Conservation (phyloP, 1,140 invertebrate species). For the Anastatus disparis region DNA sequence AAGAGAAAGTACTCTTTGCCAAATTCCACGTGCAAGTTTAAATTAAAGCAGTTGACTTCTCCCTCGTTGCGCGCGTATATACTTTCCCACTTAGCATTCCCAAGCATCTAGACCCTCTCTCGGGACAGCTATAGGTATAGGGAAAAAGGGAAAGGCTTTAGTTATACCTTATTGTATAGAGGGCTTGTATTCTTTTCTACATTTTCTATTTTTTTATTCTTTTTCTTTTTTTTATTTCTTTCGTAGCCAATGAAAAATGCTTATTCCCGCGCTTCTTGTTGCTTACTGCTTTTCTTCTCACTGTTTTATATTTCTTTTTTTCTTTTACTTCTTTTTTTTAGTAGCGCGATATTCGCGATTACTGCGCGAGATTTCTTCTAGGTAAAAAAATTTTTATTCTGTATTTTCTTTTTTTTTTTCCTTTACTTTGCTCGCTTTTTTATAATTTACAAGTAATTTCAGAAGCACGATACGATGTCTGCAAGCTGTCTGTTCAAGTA, state of each 20-base stretch:
- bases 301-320: not conserved
- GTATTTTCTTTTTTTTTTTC: not conserved
- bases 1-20: constrained; percentile 39
- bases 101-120: not conserved
- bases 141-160: not conserved
- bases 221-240: constrained; percentile 1
- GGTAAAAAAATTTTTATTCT: too few species aligned
- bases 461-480: too few species aligned
- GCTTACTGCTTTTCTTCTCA: not conserved
- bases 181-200: not conserved
- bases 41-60: constrained; percentile 53
- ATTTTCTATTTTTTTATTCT: not conserved
- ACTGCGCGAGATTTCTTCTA: not conserved
- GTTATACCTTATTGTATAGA: constrained; percentile 12
- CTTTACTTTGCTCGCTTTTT: not conserved
- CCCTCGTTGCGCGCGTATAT: constrained; percentile 37
- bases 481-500: too few species aligned
- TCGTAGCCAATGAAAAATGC: constrained; percentile 27
- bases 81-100: constrained; percentile 38
- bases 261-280: constrained; percentile 25
- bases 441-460: constrained; percentile 30
- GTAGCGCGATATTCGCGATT: not conserved
- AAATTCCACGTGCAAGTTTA: constrained; percentile 53
- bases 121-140: not conserved
- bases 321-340: not conserved